Evolutionary conservation across 2,797 vertebrate species (phyloP).

Genomic region (Petrocephalus schoutedeni): DNA sequence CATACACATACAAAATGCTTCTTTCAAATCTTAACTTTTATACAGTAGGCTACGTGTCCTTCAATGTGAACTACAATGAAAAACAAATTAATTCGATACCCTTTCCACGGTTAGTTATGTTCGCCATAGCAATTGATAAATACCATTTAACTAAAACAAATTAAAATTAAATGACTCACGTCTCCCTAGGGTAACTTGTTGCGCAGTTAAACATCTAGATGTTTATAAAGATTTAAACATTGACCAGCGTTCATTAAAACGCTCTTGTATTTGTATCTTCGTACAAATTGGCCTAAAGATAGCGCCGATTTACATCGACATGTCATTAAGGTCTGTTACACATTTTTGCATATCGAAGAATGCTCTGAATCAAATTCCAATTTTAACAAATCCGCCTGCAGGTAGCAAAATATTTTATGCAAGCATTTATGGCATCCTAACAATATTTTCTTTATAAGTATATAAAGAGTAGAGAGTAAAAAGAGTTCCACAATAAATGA

Average conservation of each 20-base stretch:
- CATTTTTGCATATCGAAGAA: background rate
- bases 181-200: background rate
- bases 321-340: background rate
- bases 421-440: background rate
- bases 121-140: background rate
- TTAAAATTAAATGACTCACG: background rate
- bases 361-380: background rate
- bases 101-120: background rate
- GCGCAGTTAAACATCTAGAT: too few species aligned
- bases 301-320: background rate
- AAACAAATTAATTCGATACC: constrained; percentile 6
- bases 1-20: constrained; percentile 25
- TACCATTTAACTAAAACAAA: background rate
- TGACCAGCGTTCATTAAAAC: background rate
- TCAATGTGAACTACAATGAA: constrained; percentile 8
- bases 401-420: background rate
- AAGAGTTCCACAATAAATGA: background rate
- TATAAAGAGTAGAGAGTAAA: background rate
- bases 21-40: constrained; percentile 10
- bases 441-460: background rate
- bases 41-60: constrained; percentile 17
- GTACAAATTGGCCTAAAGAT: background rate
- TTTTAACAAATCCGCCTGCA: background rate
- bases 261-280: background rate
- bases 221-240: background rate